Base-by-base conservation (phyloP, 1,140 invertebrate genomes). In the Papilio aristodemus region DNA sequence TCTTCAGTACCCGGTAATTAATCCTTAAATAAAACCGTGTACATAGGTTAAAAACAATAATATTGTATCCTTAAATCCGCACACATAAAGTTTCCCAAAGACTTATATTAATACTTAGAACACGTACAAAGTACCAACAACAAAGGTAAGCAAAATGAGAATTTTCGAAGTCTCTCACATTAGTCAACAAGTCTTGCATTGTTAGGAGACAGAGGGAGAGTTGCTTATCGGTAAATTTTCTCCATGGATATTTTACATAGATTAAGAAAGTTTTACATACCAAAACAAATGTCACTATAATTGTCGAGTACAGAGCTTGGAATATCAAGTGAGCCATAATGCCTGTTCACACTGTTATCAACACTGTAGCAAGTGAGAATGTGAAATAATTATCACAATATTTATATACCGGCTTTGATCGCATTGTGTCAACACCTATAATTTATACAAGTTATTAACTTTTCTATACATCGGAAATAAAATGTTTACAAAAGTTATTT, bases 401-500 rank as follows among this genome's bases (percentile, higher is more conserved):
- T 59, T n/a, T 36, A 37, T 66, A 66, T 66, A 43, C 4, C 13
- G 13, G 17, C 39, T 14, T 14, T 50, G 17, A 19, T 9, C 37
- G 11, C 27, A 10, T 25, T 66, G 32, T 66, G 63, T 66, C 63
- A 66, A 50, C 41, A 17, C 39, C 38, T 37, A 32, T 37, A 36
- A 66, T 66, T 66, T 13, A 50, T 36, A 25, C 25, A 9, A 10
- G 27, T 46, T 43, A 66, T 25, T 54, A 54, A 11, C 46, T 54
- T 54, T 54, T 54, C 3, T 22, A 54, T 22, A 22, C 19, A 54
- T 22, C 46, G 1, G 17, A 22, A 25, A 22, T 22, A 54, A 17
- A 54, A 54, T 54, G 19, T 22, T 25, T 50, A 66, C 41, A 66
- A 50, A 50, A 63, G 37, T 37, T 22, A 63, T 63, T 50, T 50